Evolutionary conservation across 2,888 invertebrate genomes (phyloP), one percentile per base, ranked within the genome.

Genomic region (Disparrhopalites patrizii): DNA sequence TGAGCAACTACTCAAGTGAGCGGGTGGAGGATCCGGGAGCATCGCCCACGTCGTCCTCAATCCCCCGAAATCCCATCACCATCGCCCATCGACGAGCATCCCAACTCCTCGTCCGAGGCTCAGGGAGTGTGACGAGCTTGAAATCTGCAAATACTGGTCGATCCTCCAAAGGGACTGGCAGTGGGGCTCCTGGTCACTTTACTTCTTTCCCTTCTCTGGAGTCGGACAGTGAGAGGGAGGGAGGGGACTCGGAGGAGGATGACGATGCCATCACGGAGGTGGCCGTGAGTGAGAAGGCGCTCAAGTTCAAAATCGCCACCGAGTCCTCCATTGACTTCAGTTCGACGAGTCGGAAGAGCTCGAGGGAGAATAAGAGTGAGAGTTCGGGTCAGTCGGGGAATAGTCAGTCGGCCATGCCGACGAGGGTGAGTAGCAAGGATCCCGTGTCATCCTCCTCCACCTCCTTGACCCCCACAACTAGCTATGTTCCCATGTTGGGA

Each of bases 251-350:
- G 38, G 77, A 77, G 47, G 77, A 77, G 3, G 87, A 87, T 76
- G 86, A 87, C 0, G 87, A 86, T 54, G 87, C 86, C 28, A 87
- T 87, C 78, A 87, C 87, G 51, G 87, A 87, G 78, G 85, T 87
- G 69, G 87, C 83, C 76, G 82, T 84, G 31, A 83, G 87, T 68
- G 89, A 89, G 77, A 87, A 87, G 77, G 84, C 88, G 1, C 82
- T 88, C 40, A 88, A 88, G 77, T 88, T 88, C 77, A 88, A 88
- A 78, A 88, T 88, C 72, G 87, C 87, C 36, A 88, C 88, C 0
- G 88, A 88, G 77, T 83, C 85, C 63, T 71, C 73, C 28, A 70
- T 74, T 13, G 73, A 75, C 31, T 68, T 66, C 51, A 65, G 68
- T 28, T 30, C 38, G 13, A 64, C 70, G 18, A 73, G 74, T 68